These are phyloP conservation scores for Choreutis nemorana DNA, from an alignment of 2,888 invertebrate genomes.

Conservation along the genomic window DNA sequence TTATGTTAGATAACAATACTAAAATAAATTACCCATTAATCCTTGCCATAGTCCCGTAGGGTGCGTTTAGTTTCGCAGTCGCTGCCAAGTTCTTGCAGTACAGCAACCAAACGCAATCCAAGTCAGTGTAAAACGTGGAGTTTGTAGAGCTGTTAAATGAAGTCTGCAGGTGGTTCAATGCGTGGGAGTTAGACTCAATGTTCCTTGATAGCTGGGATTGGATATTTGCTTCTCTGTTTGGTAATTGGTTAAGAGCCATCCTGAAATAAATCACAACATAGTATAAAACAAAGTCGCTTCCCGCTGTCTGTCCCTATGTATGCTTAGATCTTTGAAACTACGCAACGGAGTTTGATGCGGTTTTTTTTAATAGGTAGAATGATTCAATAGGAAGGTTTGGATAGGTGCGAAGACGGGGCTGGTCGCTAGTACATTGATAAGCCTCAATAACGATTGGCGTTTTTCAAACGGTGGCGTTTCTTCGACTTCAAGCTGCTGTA, in stretches of 20 bases:
- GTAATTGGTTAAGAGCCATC: constrained; percentile 31
- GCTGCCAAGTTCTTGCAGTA: constrained; percentile 66
- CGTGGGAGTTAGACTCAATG: constrained; percentile 39
- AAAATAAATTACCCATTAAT: constrained; percentile 67
- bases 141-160: constrained; percentile 30
- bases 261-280: constrained; percentile 21
- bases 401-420: too few species aligned
- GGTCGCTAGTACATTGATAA: too few species aligned
- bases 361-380: too few species aligned
- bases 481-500: too few species aligned
- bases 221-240: constrained; percentile 30
- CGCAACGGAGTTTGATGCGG: too few species aligned
- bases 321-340: too few species aligned
- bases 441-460: too few species aligned
- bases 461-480: too few species aligned
- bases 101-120: constrained; percentile 68
- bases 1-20: too few species aligned
- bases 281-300: too few species aligned
- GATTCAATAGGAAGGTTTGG: too few species aligned
- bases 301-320: too few species aligned
- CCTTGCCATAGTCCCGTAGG: constrained; percentile 66
- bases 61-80: constrained; percentile 55
- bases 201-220: constrained; percentile 40
- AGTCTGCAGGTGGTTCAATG: constrained; percentile 38
- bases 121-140: constrained; percentile 31